Evolutionary conservation across 2,113 vertebrate genomes (phyloP), one percentile per base, ranked within the genome.

Genomic region (Malurus melanocephalus): DNA sequence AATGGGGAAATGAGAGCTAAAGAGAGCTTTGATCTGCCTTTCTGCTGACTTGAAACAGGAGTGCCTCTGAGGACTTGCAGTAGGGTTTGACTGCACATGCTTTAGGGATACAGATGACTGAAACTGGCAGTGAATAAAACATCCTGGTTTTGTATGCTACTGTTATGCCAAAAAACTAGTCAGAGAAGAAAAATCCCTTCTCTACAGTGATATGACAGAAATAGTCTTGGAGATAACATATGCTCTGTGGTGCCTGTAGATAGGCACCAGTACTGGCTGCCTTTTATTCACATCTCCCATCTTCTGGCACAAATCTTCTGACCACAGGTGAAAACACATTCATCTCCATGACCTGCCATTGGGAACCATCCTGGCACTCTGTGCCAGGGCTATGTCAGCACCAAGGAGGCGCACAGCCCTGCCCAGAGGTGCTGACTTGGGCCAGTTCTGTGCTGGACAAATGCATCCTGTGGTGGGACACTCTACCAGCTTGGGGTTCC

Each of bases 51-150:
- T 85, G 62, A 81, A 88, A 69, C 59, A 33, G n/a, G 71, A 91
- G 51, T 32, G 89, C 55, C 77, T 87, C 42, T 61, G 33, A 46
- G 79, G 53, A 52, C 13, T 77, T 89, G 45, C 61, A 87, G 16
- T 27, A 48, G 52, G 16, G 35, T 88, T 92, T 89, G n/a, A 38
- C 73, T 61, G 46, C 42, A 12, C 21, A 6, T 85, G 42, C 26
- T 53, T 86, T n/a, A 80, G 42, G 77, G 68, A 85, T 81, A 75
- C 42, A 65, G 76, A 75, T 86, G 53, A 68, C 61, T 93, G 80
- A 64, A 86, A 53, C 49, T 56, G 17, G 13, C 59, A 75, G 53
- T 75, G 53, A 78, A 75, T 68, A 64, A 83, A 88, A 80, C 51
- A 87, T 83, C 38, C 42, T 76, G 56, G 11, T 40, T 81, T 92